Percentiles rank a stretch among this genome's conserved stretches.
Conservation (phyloP, 2,888 invertebrate species). For the Linnaemya vulpina region DNA sequence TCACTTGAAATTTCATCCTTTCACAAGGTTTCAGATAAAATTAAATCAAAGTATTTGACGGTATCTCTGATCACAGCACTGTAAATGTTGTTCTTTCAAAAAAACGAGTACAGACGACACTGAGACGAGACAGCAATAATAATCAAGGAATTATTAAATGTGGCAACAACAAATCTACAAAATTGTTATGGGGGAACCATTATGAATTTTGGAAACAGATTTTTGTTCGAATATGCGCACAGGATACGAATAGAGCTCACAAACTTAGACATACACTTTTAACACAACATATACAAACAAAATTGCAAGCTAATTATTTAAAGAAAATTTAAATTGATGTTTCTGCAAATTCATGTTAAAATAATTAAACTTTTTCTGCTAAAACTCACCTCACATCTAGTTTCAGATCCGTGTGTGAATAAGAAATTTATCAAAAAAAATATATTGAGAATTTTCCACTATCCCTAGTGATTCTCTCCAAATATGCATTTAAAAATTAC, state of each 20-base stretch:
- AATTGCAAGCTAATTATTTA: conserved; percentile 7
- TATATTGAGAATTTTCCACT: conserved; percentile 1
- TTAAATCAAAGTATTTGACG: conserved; percentile 36
- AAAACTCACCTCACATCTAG: conserved; percentile 32
- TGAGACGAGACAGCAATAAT: conserved; percentile 67
- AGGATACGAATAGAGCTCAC: conserved; percentile 1
- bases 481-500: conserved; percentile 2
- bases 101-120: conserved; percentile 68
- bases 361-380: background rate
- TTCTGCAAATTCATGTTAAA: conserved; percentile 1
- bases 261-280: background rate
- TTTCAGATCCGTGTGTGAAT: background rate
- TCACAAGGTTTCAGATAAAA: background rate
- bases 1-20: background rate
- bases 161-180: conserved; percentile 41
- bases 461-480: background rate
- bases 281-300: conserved; percentile 28
- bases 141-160: conserved; percentile 58
- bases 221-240: conserved; percentile 61
- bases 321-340: background rate
- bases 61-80: conserved; percentile 54
- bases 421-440: background rate
- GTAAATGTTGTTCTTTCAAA: conserved; percentile 30
- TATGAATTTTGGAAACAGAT: conserved; percentile 46
- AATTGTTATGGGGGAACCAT: conserved; percentile 53